These are phyloP conservation scores for Neoascia interrupta DNA, from an alignment of 2,888 invertebrate genomes.

Conservation along the genomic window DNA sequence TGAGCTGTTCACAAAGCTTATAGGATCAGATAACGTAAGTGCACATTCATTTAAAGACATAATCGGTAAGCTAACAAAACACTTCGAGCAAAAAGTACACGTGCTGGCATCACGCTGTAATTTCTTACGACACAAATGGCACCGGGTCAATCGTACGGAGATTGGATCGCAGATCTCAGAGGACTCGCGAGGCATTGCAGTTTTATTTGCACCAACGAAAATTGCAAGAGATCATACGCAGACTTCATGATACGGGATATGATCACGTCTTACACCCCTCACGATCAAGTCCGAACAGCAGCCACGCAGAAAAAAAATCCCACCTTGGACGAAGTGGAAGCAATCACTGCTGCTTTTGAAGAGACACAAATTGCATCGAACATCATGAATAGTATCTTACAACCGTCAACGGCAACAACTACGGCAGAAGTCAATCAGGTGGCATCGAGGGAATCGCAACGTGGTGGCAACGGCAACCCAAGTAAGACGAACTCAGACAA, in stretches of 20 bases:
- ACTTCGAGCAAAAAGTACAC: slow-evolving; percentile 8
- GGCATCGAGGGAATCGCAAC: too few species aligned
- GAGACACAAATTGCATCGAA: slow-evolving; percentile 1
- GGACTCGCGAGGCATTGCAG: slow-evolving; percentile 35
- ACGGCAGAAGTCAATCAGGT: background rate
- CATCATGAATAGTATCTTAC: background rate
- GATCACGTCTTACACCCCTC: slow-evolving; percentile 1
- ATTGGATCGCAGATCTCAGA: slow-evolving; percentile 44
- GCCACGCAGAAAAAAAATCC: slow-evolving; percentile 10
- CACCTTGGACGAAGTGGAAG: slow-evolving; percentile 4
- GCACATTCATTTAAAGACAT: background rate
- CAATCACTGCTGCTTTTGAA: background rate
- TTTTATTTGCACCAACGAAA: slow-evolving; percentile 18
- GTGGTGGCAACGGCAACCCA: too few species aligned
- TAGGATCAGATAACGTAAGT: background rate
- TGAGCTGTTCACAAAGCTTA: background rate
- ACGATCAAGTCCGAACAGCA: slow-evolving; percentile 35
- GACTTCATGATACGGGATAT: slow-evolving; percentile 38
- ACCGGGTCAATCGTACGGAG: background rate
- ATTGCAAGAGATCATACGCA: slow-evolving; percentile 31
- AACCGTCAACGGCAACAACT: background rate
- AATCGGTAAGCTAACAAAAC: background rate
- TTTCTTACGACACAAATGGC: slow-evolving; percentile 16
- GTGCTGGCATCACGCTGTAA: slow-evolving; percentile 25
- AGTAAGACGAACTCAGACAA: too few species aligned